Conservation (phyloP, 2,888 invertebrate species). For the Sceliomorpha sp. region DNA sequence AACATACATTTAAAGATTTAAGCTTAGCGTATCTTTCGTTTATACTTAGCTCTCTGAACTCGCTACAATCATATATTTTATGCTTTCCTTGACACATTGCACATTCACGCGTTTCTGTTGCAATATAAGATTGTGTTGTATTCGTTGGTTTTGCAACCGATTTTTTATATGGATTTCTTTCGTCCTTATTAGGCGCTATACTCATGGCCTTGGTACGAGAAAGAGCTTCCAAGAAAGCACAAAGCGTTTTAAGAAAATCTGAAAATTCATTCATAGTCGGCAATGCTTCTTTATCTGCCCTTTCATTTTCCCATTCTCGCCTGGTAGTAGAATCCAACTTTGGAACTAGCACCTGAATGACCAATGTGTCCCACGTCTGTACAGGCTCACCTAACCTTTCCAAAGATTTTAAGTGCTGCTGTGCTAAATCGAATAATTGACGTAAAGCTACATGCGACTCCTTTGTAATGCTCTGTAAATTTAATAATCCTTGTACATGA, state of each 20-base stretch:
- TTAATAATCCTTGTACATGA: conserved; percentile 5
- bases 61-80: conserved; percentile 4
- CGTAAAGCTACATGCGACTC: no score
- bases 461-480: background rate
- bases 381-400: conserved; percentile 3
- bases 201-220: conserved; percentile 1
- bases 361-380: conserved; percentile 6
- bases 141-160: background rate
- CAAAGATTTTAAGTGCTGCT: conserved; percentile 5
- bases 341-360: conserved; percentile 8
- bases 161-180: background rate
- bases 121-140: background rate
- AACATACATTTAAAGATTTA: background rate
- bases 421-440: background rate
- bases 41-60: background rate
- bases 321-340: conserved; percentile 3
- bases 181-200: background rate
- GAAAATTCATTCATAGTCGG: conserved; percentile 6
- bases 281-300: conserved; percentile 5
- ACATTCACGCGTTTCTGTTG: background rate
- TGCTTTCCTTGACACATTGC: conserved; percentile 1
- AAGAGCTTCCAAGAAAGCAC: conserved; percentile 5
- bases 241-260: conserved; percentile 4
- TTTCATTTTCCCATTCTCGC: conserved; percentile 11
- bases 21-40: background rate